Base-by-base conservation (phyloP, 2,113 vertebrate genomes). In the Mus spicilegus region DNA sequence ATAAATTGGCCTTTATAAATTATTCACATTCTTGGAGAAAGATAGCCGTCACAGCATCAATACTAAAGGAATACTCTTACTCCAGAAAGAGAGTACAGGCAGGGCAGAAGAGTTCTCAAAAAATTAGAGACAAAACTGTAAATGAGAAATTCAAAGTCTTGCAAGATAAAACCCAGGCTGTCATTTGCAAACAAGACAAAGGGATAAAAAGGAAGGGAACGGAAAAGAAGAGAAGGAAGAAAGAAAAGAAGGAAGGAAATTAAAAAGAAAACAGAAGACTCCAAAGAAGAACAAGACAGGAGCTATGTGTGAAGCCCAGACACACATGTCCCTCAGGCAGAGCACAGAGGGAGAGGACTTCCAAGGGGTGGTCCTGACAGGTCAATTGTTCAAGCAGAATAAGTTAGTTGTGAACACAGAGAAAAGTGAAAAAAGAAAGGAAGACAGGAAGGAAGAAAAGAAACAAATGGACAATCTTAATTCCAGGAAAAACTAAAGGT, bases 221-320 rank as follows among this genome's bases (percentile, higher is more conserved):
- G n/a, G 54, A 91, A 46, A 13, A 16, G 12, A 5, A 67, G 0
- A 10, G 22, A 10, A 9, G 28, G 28, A 67, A 9, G 0, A 4
- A 6, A 56, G 58, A 19, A 58, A 12, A 6, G 19, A 58, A 20
- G 58, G 19, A 58, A 58, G 19, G 58, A 70, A 5, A 14, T 6
- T 5, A 33, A 4, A 6, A 19, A 28, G 20, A 46, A 67, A 22
- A 76, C 46, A 39, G 19, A 46, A 69, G 5, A 22, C 16, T 28
- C 7, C 6, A 46, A 70, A 36, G 42, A 5, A 87, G 61, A 42
- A 13, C 19, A 22, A 5, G 9, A 56, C 33, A n/a, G 19, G 51
- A 80, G 33, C 33, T 36, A 0, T n/a, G 30, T 56, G 30, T 6
- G 5, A 36, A 19, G 33, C 51, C 17, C 78, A 81, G 16, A 54